Evolutionary conservation across 2,113 vertebrate species (phyloP), one percentile per base, ranked within the genome.

Genomic region (Octodon degus): DNA sequence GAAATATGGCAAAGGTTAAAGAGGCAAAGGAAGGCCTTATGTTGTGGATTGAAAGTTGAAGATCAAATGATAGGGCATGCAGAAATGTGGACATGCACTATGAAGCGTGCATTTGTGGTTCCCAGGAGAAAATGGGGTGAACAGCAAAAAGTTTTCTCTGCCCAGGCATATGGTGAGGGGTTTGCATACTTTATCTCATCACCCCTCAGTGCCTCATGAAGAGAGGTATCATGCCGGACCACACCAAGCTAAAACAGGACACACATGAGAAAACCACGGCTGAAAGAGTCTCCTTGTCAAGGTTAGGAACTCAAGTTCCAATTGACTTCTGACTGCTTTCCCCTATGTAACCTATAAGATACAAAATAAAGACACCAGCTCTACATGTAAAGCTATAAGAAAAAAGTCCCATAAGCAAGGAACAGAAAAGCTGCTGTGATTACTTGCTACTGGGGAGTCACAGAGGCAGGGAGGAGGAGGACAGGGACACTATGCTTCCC

Each of bases 261-360:
- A 40, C 43, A 32, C 7, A 63, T 83, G 34, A 72, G 20, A 86
- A 88, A 96, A 37, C 25, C 24, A 74, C 43, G 47, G 9, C 67
- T 88, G 55, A 93, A 80, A 60, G 8, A 30, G 65, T 74, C 20
- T 81, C 24, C 65, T 72, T 70, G 43, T 43, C 47, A 89, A 65
- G 27, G 47, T 79, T 34, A 53, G 60, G 30, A 95, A 86, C 65
- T 81, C 43, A 82, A 85, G 3, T 11, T 89, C 62, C 80, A 58
- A 34, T 88, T 88, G 32, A 30, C 72, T 89, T 97, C n/a, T 58
- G 86, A 82, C 10, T 72, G 37, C 40, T 91, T 89, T 86, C 62
- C 86, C 47, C 47, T 50, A 67, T 12, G 53, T 30, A 68, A 60
- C 58, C 27, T 80, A 30, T 34, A 74, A 81, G 43, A 62, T 30